Base-by-base conservation (phyloP, 2,113 vertebrate genomes). In the Halichoerus grypus region DNA sequence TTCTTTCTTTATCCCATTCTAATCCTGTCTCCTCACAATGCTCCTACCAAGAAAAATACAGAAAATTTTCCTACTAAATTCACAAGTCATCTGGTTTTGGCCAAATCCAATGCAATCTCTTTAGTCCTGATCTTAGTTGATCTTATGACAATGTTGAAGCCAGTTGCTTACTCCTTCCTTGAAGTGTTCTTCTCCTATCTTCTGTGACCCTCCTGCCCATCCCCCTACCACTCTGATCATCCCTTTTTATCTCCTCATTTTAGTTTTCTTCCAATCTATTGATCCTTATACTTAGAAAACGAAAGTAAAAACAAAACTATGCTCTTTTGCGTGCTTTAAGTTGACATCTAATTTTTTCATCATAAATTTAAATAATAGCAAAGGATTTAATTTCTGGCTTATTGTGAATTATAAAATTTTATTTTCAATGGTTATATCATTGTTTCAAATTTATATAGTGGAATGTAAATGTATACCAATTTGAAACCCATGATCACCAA, bases 351-450 rank as follows among this genome's bases (percentile, higher is more conserved):
- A n/a, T 71, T 53, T 92, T 91, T 85, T 82, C 18, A 74, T 57
- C 12, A 55, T 26, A 91, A 76, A 16, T 82, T 86, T 94, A 94
- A 86, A 95, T 53, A 85, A 7, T 55, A 82, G 49, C 18, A 92
- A 61, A 61, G 9, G 16, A 71, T 86, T 71, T 42, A 36, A 88
- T 86, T 81, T 84, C 28, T 88, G 59, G 8, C 1, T 22, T 77
- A 81, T 39, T 53, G 46, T 83, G 28, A 95, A 92, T 79, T 90
- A 2, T 65, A 91, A 92, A 89, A 36, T 63, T 84, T 72, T 88
- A 71, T 79, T 97, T 95, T 85, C 55, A 65, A 76, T 7, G 28
- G 16, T 86, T 33, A 82, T 1, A 51, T 85, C 42, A 81, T 53
- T 81, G 33, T 69, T 93, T 95, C 31, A 95, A 72, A 92, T 71